Evolutionary conservation across 64 coral and sea anemone genomes (phyloP), one percentile per base, ranked within the genome.

Genomic region (Catalaphyllia jardinei): DNA sequence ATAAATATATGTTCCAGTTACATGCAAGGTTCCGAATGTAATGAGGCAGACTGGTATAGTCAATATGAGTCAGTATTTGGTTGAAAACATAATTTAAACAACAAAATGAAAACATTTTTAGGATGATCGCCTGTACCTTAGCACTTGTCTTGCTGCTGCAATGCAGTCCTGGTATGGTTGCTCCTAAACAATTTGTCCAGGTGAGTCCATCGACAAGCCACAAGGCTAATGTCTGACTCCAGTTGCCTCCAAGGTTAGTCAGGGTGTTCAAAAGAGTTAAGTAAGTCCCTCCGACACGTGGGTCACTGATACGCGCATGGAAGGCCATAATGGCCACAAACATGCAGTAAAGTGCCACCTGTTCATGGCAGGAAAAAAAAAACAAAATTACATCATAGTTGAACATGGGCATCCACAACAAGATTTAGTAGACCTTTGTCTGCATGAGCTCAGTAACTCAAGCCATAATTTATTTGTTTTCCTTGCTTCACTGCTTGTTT

Each of bases 311-410:
- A 8, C 88, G 91, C 24, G 97, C 91, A 63, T 88, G 84, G 30
- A 99, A 99, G 6, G 96, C 87, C 96, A 98, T 98, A 31, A 76
- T 88, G 59, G 96, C 72, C 31, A 98, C 96, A 76, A 98, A 98
- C 88, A 98, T 95, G 52, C 90, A 98, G 29, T 98, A 95, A 15
- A 95, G 28, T 52, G 96, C 86, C n/a, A 98, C 93, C 96, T 98
- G 88, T 20, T 54, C 62, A 46, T 10, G 29, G 52, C 35, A 31
- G n/a, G n/a, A n/a, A n/a, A 25, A 55, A 0, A 59, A 20, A 22
- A 14, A 88, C 14, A 49, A 28, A 60, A 67, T 38, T 17, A 25
- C 13, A 62, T 25, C 15, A n/a, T 35, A 55, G 10, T 10, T 71
- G 1, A 57, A 16, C 54, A 57, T 12, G 11, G 54, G 10, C 54